These are phyloP conservation scores for Drosophila mauritiana DNA, from an alignment of 1,140 invertebrate species.

Conservation along the genomic window DNA sequence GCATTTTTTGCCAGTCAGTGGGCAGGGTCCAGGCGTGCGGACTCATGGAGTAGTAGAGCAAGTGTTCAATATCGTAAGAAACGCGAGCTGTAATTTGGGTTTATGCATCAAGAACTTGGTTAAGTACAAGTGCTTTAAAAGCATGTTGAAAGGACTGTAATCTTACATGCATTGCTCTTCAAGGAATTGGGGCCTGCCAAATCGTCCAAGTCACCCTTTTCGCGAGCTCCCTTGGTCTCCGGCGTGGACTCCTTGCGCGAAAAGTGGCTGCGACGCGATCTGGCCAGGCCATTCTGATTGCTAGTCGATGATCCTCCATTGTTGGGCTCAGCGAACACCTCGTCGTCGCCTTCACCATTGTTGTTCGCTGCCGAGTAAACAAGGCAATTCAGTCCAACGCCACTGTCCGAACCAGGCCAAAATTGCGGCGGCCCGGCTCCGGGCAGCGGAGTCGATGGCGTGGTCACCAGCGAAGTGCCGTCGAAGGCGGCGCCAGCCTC, in stretches of 20 bases:
- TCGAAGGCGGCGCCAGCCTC: constrained; percentile 83
- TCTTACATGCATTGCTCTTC: constrained; percentile 67
- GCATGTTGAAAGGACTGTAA: not conserved
- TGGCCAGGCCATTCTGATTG: constrained; percentile 73
- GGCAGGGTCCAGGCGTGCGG: constrained; percentile 79
- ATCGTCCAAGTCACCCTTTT: constrained; percentile 57
- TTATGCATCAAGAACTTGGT: not conserved
- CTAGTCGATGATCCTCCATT: constrained; percentile 34
- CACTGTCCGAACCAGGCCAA: constrained; percentile 79
- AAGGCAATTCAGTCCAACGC: constrained; percentile 77
- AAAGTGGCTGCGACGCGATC: constrained; percentile 84
- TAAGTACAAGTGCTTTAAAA: not conserved
- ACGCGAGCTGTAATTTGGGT: constrained; percentile 61
- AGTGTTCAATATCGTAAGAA: constrained; percentile 78
- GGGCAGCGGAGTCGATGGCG: constrained; percentile 77
- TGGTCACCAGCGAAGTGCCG: constrained; percentile 68
- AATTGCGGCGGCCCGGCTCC: constrained; percentile 72
- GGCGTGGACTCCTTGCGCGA: constrained; percentile 83
- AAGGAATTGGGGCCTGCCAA: constrained; percentile 19
- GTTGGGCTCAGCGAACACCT: constrained; percentile 72
- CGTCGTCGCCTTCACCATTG: constrained; percentile 78
- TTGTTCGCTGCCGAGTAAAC: constrained; percentile 50
- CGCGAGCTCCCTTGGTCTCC: constrained; percentile 62
- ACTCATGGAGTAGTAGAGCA: constrained; percentile 81
- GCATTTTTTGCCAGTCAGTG: constrained; percentile 75